These are phyloP conservation scores for Philopotamus ludificatus DNA, from an alignment of 1,140 invertebrate genomes.

Conservation along the genomic window DNA sequence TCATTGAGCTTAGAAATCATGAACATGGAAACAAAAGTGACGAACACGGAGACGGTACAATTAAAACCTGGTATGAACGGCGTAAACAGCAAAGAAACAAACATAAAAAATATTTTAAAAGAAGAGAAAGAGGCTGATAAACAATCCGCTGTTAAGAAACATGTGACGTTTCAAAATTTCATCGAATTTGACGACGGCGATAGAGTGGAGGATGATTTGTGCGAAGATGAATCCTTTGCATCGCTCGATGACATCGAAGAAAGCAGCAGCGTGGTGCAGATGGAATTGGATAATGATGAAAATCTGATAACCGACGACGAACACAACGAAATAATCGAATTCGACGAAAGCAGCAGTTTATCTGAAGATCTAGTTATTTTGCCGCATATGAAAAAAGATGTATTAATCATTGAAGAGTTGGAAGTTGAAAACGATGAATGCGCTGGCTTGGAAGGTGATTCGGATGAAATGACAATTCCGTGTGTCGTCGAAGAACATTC, in stretches of 20 bases:
- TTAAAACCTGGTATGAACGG: background rate
- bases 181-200: constrained; percentile 40
- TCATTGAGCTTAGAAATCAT: constrained; percentile 17
- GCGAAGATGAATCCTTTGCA: constrained; percentile 32
- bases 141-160: constrained; percentile 25
- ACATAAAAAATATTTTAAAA: constrained; percentile 35
- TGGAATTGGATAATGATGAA: constrained; percentile 32
- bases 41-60: background rate
- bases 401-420: constrained; percentile 14
- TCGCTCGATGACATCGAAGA: constrained; percentile 30
- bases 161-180: constrained; percentile 38
- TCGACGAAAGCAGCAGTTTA: constrained; percentile 11
- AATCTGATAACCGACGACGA: constrained; percentile 28
- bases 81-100: background rate
- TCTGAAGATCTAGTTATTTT: constrained; percentile 1
- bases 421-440: constrained; percentile 22
- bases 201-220: constrained; percentile 27
- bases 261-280: constrained; percentile 1
- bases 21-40: constrained; percentile 2
- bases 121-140: constrained; percentile 21
- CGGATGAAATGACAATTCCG: constrained; percentile 10
- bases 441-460: constrained; percentile 6
- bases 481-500: constrained; percentile 8
- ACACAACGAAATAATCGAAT: constrained; percentile 6
- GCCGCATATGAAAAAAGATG: background rate